Conservation (phyloP, 2,797 vertebrate genomes). For the Pipistrellus nathusii region DNA sequence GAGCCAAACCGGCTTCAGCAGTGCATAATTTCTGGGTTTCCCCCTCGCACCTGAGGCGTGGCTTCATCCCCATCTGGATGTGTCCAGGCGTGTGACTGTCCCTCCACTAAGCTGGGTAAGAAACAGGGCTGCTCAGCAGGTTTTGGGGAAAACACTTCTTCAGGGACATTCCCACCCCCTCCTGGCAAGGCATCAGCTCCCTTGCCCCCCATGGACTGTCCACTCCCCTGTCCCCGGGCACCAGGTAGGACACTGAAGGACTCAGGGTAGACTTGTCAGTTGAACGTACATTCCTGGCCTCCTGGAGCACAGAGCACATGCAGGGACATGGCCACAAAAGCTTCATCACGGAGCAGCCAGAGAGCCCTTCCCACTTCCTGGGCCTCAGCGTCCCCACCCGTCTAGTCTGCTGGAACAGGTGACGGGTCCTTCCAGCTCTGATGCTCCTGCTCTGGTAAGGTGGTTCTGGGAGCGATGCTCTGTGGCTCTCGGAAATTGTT, state of each 20-base stretch:
- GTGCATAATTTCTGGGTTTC: neutral
- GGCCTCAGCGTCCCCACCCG: neutral
- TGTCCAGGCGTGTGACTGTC: neutral
- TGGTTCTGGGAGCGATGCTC: neutral
- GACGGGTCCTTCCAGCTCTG: neutral
- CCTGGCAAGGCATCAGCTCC: neutral
- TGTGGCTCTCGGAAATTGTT: neutral
- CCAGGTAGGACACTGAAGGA: neutral
- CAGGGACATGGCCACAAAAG: neutral
- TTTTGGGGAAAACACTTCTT: neutral
- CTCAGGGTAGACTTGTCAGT: neutral
- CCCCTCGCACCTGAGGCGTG: neutral
- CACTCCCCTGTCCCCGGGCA: neutral
- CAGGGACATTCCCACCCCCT: neutral
- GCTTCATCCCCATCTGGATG: neutral
- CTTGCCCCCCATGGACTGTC: neutral
- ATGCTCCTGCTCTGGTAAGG: neutral
- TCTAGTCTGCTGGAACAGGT: neutral
- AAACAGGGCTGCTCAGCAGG: neutral
- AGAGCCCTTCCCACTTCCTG: neutral
- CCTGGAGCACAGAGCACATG: neutral
- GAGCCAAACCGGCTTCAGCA: too few species aligned
- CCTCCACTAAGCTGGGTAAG: neutral
- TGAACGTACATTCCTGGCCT: neutral
- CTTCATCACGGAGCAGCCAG: neutral